Conservation (phyloP, 1,140 invertebrate species). For the Lucilia cuprina region DNA sequence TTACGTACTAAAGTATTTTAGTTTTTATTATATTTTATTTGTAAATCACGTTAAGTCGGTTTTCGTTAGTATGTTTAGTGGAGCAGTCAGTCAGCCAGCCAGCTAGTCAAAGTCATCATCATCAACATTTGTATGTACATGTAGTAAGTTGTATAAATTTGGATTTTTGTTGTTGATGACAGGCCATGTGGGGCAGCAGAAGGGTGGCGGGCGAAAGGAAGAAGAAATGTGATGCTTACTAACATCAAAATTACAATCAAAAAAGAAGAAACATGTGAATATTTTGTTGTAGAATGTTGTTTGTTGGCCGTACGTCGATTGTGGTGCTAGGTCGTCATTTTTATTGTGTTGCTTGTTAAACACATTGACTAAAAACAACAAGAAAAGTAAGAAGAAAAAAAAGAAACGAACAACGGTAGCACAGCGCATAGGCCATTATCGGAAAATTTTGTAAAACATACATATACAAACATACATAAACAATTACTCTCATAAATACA, state of each 20-base stretch:
- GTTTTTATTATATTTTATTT: too few species aligned
- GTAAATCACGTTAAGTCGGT: not conserved
- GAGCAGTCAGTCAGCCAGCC: not conserved
- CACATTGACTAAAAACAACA: not conserved
- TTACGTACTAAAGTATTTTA: not conserved
- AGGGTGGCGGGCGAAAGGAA: not conserved
- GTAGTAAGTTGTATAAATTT: too few species aligned
- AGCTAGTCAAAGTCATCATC: not conserved
- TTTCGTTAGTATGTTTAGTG: not conserved
- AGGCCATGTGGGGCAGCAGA: too few species aligned
- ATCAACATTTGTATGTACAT: too few species aligned
- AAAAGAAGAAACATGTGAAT: not conserved
- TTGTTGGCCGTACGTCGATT: not conserved
- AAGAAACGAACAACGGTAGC: not conserved
- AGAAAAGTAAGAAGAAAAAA: not conserved
- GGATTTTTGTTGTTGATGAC: too few species aligned
- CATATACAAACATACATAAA: not conserved
- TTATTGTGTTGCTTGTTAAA: not conserved
- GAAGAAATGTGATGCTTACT: not conserved
- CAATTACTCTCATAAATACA: not conserved
- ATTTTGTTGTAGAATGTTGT: not conserved
- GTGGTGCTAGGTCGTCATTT: not conserved
- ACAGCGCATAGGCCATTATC: constrained; percentile 13
- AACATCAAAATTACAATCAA: not conserved
- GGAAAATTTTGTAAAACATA: constrained; percentile 8